These are phyloP conservation scores for Chaetorhynchus papuensis DNA, from an alignment of 2,113 vertebrate species.

Conservation along the genomic window DNA sequence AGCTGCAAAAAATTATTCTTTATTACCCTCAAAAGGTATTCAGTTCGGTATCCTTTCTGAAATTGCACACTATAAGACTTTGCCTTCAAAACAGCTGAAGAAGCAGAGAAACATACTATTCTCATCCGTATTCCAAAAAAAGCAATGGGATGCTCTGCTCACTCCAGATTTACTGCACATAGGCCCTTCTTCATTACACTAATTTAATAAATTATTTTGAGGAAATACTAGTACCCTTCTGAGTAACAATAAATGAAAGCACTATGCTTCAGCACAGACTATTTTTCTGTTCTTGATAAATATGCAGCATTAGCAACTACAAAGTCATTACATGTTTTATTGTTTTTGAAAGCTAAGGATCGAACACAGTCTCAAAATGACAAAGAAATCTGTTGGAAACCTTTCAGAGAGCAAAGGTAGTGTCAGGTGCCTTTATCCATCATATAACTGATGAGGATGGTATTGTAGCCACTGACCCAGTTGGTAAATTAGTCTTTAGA, in stretches of 20 bases:
- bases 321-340: slow-evolving; percentile 23
- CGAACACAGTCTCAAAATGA: not conserved
- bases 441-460: not conserved
- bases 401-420: not conserved
- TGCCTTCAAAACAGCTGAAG: not conserved
- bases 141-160: not conserved
- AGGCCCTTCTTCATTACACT: not conserved
- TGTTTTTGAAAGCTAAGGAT: slow-evolving; percentile 42
- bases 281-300: slow-evolving; percentile 6
- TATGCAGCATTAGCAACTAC: not conserved
- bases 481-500: slow-evolving; percentile 17
- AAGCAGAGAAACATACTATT: not conserved
- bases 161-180: not conserved
- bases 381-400: not conserved
- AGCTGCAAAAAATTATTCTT: not conserved
- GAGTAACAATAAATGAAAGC: slow-evolving; percentile 38
- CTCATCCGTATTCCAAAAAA: not conserved
- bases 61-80: not conserved
- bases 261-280: not conserved
- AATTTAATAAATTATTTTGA: slow-evolving; percentile 20
- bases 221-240: not conserved
- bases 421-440: slow-evolving; percentile 12
- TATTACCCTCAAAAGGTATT: not conserved
- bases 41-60: not conserved
- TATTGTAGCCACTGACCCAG: slow-evolving; percentile 1